Evolutionary conservation across 2,113 vertebrate genomes (phyloP).

Genomic region (rabbit (Oryctolagus cuniculus)): mOryCun1.1 NC_091432.1:195403501-195404000

Average conservation of each 20-base stretch:
- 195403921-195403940: background rate
- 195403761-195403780: background rate
- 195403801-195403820: background rate
- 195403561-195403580: background rate
- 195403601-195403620: background rate
- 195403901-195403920: background rate
- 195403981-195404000: background rate
- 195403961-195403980: background rate
- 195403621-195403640: slow-evolving; percentile 1
- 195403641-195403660: background rate
- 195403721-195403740: background rate
- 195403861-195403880: background rate
- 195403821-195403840: background rate
- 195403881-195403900: background rate
- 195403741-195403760: background rate
- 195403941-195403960: background rate
- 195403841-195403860: background rate
- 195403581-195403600: background rate
- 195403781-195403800: background rate
- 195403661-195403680: background rate
- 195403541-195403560: background rate
- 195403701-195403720: slow-evolving; percentile 20
- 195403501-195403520: background rate
- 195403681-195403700: background rate
- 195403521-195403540: slow-evolving; percentile 17